A percentile compares a stretch with the other conserved stretches of the same genome.
These are phyloP conservation scores for Latheticus oryzae DNA, from an alignment of 2,888 invertebrate species.

Conservation along the genomic window DNA sequence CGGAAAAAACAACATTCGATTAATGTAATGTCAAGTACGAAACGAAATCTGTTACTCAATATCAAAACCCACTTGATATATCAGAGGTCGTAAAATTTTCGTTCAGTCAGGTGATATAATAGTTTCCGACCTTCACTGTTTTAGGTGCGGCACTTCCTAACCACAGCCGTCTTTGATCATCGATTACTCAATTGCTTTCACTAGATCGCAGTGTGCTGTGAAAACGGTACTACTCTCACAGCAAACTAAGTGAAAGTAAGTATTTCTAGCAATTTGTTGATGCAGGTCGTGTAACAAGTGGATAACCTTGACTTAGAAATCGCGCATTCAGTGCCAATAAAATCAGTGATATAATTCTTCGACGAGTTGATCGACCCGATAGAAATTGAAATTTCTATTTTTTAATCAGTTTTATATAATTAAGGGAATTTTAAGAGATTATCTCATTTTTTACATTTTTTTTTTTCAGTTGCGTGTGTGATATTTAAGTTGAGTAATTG, in stretches of 20 bases:
- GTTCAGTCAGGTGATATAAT: constrained; percentile 3
- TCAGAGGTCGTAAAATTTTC: no score
- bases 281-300: constrained; percentile 43
- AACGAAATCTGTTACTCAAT: neutral
- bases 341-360: constrained; percentile 20
- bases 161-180: neutral
- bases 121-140: constrained; percentile 10
- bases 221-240: constrained; percentile 1
- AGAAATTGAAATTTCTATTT: no score
- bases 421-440: no score
- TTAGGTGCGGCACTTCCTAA: no score
- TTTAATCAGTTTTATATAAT: no score
- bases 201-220: constrained; percentile 10
- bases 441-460: no score
- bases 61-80: constrained; percentile 2
- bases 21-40: constrained; percentile 3
- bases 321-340: constrained; percentile 37
- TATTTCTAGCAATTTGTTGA: constrained; percentile 15
- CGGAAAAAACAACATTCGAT: no score
- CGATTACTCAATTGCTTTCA: constrained; percentile 6
- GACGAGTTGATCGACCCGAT: constrained; percentile 7
- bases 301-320: constrained; percentile 44
- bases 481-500: no score
- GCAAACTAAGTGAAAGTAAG: no score
- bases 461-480: no score